Evolutionary conservation across 2,888 invertebrate genomes (phyloP).

Genomic region (Tetranychus piercei): DNA sequence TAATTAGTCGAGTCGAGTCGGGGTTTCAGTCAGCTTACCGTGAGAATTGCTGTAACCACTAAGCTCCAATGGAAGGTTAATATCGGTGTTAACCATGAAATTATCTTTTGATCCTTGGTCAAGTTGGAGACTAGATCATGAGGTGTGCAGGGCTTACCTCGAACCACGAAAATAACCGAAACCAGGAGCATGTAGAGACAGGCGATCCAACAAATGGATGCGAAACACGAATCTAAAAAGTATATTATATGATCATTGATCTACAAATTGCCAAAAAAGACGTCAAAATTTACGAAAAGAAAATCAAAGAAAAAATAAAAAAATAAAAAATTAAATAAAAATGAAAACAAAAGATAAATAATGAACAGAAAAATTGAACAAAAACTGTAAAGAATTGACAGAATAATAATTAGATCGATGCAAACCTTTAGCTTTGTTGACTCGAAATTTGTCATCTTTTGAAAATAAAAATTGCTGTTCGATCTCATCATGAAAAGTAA

Average conservation of each 20-base stretch:
- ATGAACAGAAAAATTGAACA: no score
- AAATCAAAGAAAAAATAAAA: slow-evolving; percentile 7
- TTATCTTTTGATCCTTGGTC: slow-evolving; percentile 38
- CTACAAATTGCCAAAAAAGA: not conserved
- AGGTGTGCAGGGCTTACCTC: slow-evolving; percentile 58
- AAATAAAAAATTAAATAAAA: not conserved
- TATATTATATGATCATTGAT: slow-evolving; percentile 44
- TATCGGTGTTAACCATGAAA: slow-evolving; percentile 27
- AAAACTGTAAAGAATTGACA: no score
- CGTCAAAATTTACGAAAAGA: no score
- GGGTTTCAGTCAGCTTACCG: slow-evolving; percentile 40
- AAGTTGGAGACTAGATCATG: slow-evolving; percentile 48
- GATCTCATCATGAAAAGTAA: no score
- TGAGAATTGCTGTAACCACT: slow-evolving; percentile 56
- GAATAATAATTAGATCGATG: no score
- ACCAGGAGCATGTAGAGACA: slow-evolving; percentile 44
- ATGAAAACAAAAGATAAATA: no score
- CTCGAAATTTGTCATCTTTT: no score
- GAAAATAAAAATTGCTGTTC: no score
- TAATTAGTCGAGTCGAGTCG: no score
- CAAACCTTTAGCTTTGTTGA: no score
- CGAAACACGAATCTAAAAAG: slow-evolving; percentile 62
- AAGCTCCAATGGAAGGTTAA: slow-evolving; percentile 62
- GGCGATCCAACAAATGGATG: slow-evolving; percentile 71
- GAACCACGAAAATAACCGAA: slow-evolving; percentile 32